phyloP scores from a whole-genome alignment of 2,888 invertebrate species.

The Harpalus rubripes region DNA sequence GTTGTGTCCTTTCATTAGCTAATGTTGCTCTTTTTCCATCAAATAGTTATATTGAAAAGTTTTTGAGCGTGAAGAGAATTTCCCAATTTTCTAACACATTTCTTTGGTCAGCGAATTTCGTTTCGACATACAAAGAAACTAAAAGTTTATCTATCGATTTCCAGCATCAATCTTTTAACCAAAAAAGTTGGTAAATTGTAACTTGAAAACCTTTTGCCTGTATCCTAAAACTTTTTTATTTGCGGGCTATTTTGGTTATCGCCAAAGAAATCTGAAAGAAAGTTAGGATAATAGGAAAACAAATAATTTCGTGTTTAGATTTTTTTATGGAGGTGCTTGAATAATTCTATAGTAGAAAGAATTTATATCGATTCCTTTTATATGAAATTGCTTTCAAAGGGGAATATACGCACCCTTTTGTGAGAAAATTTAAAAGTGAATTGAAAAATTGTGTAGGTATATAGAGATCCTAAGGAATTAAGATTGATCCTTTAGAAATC shows the following conservation, averaged over 20 bases:
- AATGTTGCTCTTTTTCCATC: conserved; percentile 6
- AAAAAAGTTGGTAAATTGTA: conserved; percentile 28
- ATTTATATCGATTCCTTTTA: conserved; percentile 25
- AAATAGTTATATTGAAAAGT: conserved; percentile 33
- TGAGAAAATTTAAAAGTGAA: not conserved
- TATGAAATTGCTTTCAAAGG: not conserved
- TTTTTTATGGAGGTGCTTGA: not conserved
- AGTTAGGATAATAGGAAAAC: conserved; percentile 24
- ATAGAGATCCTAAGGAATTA: not conserved
- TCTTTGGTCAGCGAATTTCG: conserved; percentile 18
- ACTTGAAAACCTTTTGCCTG: conserved; percentile 16
- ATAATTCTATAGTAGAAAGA: not conserved
- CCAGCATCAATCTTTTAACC: conserved; percentile 43
- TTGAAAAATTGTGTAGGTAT: conserved; percentile 3
- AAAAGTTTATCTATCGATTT: conserved; percentile 34
- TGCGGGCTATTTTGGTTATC: not conserved
- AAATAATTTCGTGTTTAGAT: conserved; percentile 26
- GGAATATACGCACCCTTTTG: conserved; percentile 4
- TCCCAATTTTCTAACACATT: conserved; percentile 32
- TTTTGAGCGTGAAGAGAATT: conserved; percentile 32
- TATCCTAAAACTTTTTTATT: conserved; percentile 15
- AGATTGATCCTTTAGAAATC: not conserved
- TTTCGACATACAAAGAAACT: conserved; percentile 42
- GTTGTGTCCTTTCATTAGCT: conserved; percentile 6
- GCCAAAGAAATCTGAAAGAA: conserved; percentile 5